phyloP scores from a whole-genome alignment of 2,888 invertebrate species.

The Augiades crinisus region DNA sequence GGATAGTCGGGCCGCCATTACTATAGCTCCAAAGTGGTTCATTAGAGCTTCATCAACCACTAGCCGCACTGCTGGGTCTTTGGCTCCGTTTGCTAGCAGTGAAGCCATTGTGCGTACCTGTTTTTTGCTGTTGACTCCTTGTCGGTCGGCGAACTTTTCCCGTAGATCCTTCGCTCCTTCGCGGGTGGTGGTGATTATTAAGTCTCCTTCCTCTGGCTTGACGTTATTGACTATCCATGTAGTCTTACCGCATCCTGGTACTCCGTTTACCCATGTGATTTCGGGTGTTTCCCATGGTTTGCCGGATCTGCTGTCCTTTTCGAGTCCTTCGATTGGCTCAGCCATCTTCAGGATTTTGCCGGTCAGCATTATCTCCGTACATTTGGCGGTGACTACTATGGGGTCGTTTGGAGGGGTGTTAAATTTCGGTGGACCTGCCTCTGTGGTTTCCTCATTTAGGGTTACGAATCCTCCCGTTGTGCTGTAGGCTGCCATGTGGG shows the following conservation, averaged over 20 bases:
- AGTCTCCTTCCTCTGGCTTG: neutral
- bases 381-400: neutral
- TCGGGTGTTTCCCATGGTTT: neutral
- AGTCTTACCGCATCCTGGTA: slow-evolving; percentile 28
- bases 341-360: neutral
- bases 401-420: neutral
- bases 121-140: no score
- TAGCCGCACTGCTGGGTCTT: no score
- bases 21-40: no score
- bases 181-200: slow-evolving; percentile 25
- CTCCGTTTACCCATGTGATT: slow-evolving; percentile 24
- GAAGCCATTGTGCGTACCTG: no score
- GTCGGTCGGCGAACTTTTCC: neutral
- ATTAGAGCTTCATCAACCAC: no score
- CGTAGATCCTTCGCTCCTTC: slow-evolving; percentile 27
- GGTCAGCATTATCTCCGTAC: neutral
- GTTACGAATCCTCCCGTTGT: neutral
- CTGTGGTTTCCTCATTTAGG: neutral
- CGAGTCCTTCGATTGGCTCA: no score
- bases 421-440: no score
- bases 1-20: no score
- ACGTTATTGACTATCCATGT: slow-evolving; percentile 26
- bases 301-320: neutral
- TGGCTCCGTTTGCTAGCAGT: no score
- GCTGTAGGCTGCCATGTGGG: slow-evolving; percentile 2